phyloP scores from a whole-genome alignment of 1,140 invertebrate genomes.

The Chionoecetes opilio region DNA sequence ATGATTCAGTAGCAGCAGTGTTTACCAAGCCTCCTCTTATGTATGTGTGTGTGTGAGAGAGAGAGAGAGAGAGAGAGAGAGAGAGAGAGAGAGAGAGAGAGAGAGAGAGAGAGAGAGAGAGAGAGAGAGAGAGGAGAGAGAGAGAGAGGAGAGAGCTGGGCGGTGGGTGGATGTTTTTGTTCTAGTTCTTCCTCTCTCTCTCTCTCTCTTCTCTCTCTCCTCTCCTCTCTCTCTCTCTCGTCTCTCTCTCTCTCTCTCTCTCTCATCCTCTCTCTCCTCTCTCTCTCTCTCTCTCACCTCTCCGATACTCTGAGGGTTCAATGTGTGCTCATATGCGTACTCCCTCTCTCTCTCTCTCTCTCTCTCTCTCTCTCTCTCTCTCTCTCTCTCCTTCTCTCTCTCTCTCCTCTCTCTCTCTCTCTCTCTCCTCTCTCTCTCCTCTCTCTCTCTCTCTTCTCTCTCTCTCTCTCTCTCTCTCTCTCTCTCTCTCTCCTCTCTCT shows the following conservation, averaged over 20 bases:
- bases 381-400: background rate
- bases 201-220: conserved; percentile 13
- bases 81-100: too few relatives aligned
- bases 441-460: background rate
- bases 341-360: background rate
- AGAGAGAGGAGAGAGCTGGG: background rate
- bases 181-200: background rate
- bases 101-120: too few relatives aligned
- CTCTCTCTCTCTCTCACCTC: too few relatives aligned
- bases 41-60: too few relatives aligned
- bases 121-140: background rate
- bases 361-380: background rate
- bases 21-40: too few relatives aligned
- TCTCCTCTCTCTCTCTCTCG: conserved; percentile 3
- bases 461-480: background rate
- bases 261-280: background rate
- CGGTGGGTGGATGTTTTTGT: background rate
- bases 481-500: background rate
- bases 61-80: too few relatives aligned
- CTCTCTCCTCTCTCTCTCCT: background rate
- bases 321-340: too few relatives aligned
- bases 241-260: background rate
- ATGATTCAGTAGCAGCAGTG: too few relatives aligned
- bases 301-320: too few relatives aligned
- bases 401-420: background rate